Evolutionary conservation across 2,888 invertebrate genomes (phyloP).

Genomic region (Macaria notata): DNA sequence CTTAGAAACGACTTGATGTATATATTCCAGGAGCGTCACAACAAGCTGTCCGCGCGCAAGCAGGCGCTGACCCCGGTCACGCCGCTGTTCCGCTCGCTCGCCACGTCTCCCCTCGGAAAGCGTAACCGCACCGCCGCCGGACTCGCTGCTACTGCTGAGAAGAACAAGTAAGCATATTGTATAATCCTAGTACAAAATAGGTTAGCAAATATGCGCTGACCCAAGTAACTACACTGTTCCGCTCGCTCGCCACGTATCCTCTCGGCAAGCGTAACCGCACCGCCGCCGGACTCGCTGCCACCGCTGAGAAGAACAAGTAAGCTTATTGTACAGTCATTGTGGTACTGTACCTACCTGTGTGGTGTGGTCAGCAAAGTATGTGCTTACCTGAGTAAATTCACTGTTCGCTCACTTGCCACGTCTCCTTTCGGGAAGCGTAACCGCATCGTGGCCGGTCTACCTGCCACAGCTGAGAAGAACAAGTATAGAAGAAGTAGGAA

Average conservation of each 20-base stretch:
- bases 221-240: conserved; percentile 58
- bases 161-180: conserved; percentile 48
- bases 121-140: conserved; percentile 74
- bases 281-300: conserved; percentile 66
- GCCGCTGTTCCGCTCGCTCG: conserved; percentile 62
- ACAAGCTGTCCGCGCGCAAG: conserved; percentile 79
- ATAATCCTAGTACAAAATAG: too few species aligned
- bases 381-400: conserved; percentile 41
- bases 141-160: conserved; percentile 58
- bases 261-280: conserved; percentile 74
- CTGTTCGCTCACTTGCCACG: conserved; percentile 65
- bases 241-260: conserved; percentile 69
- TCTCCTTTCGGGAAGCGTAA: conserved; percentile 75
- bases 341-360: too few species aligned
- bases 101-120: conserved; percentile 71
- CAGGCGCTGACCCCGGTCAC: conserved; percentile 69
- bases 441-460: conserved; percentile 69
- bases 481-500: conserved; percentile 50
- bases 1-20: background rate
- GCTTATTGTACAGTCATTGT: too few species aligned
- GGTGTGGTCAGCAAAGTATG: too few species aligned
- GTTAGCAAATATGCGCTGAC: too few species aligned
- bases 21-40: conserved; percentile 66
- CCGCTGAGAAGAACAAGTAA: conserved; percentile 63
- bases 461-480: conserved; percentile 60